A percentile compares a stretch with the other conserved stretches of the same genome.
phyloP scores from a whole-genome alignment of 2,113 vertebrate species.

The Stomatorhinus ivindoensis region DNA sequence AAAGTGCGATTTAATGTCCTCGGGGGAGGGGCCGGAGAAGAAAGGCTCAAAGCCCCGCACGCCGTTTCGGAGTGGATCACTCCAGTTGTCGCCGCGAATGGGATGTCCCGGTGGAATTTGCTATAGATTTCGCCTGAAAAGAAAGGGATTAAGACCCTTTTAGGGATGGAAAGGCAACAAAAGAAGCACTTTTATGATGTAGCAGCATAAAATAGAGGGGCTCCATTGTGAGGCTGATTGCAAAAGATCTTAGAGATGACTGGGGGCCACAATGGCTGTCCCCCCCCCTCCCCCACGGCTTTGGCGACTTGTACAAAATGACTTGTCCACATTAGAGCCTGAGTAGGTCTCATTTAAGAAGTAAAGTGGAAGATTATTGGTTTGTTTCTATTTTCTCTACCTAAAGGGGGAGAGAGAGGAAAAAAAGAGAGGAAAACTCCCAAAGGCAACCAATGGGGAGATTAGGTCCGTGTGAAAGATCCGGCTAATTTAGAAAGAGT shows the following conservation, averaged over 20 bases:
- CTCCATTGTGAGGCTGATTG: slow-evolving; percentile 81
- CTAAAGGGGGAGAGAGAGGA: background rate
- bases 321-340: slow-evolving; percentile 62
- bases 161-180: slow-evolving; percentile 91
- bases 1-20: slow-evolving; percentile 84
- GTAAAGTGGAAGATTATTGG: slow-evolving; percentile 76
- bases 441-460: slow-evolving; percentile 68
- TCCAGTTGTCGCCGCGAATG: slow-evolving; percentile 73
- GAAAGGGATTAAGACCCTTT: slow-evolving; percentile 87
- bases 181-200: slow-evolving; percentile 95
- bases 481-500: slow-evolving; percentile 76
- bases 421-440: slow-evolving; percentile 33
- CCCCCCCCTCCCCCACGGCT: slow-evolving; percentile 58
- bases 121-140: slow-evolving; percentile 74
- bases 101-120: slow-evolving; percentile 86
- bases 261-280: slow-evolving; percentile 55
- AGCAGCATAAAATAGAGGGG: slow-evolving; percentile 84
- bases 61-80: slow-evolving; percentile 72
- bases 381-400: slow-evolving; percentile 72
- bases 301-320: slow-evolving; percentile 64
- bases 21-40: slow-evolving; percentile 64
- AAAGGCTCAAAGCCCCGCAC: slow-evolving; percentile 69
- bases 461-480: slow-evolving; percentile 90
- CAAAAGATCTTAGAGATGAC: slow-evolving; percentile 79
- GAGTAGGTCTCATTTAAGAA: slow-evolving; percentile 68